Base-by-base conservation (phyloP, 2,888 invertebrate genomes). In the Polymixis flavicincta region DNA sequence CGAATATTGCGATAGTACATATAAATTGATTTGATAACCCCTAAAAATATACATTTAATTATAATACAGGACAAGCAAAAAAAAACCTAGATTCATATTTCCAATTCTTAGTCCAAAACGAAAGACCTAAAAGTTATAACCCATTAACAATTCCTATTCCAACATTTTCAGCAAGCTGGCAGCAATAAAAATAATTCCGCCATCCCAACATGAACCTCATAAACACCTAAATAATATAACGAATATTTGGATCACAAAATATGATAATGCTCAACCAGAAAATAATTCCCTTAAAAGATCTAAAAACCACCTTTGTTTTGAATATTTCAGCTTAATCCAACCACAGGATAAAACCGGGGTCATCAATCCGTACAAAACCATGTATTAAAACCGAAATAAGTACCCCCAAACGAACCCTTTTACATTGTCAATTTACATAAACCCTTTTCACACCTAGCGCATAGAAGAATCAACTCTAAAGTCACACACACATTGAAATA, bases 391-490 rank as follows among this genome's bases (percentile, higher is more conserved):
- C 66, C 54, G 63, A 85, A 87, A 87, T 83, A 81, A 68, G n/a
- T n/a, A n/a, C n/a, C 78, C 65, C 70, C 76, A 79, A 76, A 87
- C 54, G 25, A 69, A 74, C 80, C 81, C 69, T 82, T 85, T 87
- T 78, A 80, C 79, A 77, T 78, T 80, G 68, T 81, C 71, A 87
- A 87, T 89, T 87, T 85, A 82, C 76, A 83, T 85, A 84, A 78
- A 87, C 78, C 88, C 78, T 84, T 89, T 83, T 85, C 80, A 81
- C 87, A 85, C 82, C 77, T 74, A 73, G 37, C 66, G 25, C 71
- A 73, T 71, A 70, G 55, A 80, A 74, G 37, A 71, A 82, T 72
- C 83, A 70, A 85, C 86, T 86, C 82, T 80, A 84, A 85, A 80
- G 82, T 66, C 76, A 79, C 78, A 78, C 71, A 82, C 68, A 80